Percentiles rank a stretch among this genome's conserved stretches.
Evolutionary conservation across 2,113 vertebrate species (phyloP).

Genomic region (Dipodomys ordii): DNA sequence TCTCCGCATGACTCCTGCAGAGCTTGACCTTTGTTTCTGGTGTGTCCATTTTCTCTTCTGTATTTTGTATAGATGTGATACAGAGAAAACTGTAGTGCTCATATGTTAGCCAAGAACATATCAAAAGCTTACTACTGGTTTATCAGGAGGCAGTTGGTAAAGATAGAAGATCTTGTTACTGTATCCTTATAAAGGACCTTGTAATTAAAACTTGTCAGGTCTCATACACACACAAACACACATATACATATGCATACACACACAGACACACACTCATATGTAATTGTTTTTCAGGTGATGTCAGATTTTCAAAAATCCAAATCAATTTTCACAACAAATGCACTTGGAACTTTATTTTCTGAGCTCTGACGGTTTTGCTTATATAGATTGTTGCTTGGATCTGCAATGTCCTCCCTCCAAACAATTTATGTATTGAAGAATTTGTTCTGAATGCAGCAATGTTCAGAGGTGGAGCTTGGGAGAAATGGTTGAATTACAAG

Average conservation of each 20-base stretch:
- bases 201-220: not conserved
- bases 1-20: not conserved
- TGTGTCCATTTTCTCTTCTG: not conserved
- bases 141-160: fast-evolving
- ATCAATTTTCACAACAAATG: not conserved
- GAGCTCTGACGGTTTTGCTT: not conserved
- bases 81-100: not conserved
- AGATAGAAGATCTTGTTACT: not conserved
- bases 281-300: not conserved
- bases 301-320: not conserved
- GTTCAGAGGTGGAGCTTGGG: not conserved
- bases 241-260: fast-evolving
- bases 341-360: slow-evolving; percentile 13
- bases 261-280: fast-evolving
- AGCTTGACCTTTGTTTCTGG: slow-evolving; percentile 39
- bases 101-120: fast-evolving
- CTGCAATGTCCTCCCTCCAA: not conserved
- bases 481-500: not conserved
- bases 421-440: not conserved
- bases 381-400: not conserved
- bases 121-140: not conserved
- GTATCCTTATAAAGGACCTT: not conserved
- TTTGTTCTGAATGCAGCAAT: not conserved
- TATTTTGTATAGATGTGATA: fast-evolving
- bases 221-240: not conserved